These are phyloP conservation scores for Tineola bisselliella DNA, from an alignment of 2,888 invertebrate genomes.

Conservation along the genomic window DNA sequence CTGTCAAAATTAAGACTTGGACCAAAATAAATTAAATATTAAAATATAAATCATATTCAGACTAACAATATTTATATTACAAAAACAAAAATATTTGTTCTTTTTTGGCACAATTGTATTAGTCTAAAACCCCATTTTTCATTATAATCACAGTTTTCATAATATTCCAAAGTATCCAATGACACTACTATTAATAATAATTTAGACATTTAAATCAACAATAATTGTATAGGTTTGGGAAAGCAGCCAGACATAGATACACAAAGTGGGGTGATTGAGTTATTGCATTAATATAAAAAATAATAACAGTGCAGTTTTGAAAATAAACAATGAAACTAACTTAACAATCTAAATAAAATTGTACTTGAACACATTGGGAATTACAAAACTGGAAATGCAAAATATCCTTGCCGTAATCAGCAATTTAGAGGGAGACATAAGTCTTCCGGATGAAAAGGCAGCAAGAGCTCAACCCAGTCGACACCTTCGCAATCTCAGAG, in stretches of 20 bases:
- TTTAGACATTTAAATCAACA: no score
- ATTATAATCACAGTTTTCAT: no score
- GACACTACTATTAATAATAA: no score
- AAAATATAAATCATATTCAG: no score
- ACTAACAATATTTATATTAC: not conserved
- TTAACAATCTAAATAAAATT: constrained; percentile 1
- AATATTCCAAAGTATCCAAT: no score
- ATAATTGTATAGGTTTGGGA: no score
- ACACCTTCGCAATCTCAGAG: constrained; percentile 81
- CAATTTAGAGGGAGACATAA: constrained; percentile 19
- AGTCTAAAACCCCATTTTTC: not conserved
- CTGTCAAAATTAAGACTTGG: no score
- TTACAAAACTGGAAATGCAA: not conserved
- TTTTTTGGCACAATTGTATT: not conserved
- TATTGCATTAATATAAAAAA: not conserved
- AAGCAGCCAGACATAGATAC: no score
- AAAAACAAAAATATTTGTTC: not conserved
- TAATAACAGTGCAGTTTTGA: not conserved
- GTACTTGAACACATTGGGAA: not conserved
- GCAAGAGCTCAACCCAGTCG: constrained; percentile 82
- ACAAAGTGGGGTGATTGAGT: no score
- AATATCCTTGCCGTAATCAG: not conserved
- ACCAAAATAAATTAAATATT: no score
- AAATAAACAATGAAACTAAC: not conserved
- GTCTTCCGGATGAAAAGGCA: constrained; percentile 74